phyloP scores from a whole-genome alignment of 2,888 invertebrate species.

The Synergus umbraculus region DNA sequence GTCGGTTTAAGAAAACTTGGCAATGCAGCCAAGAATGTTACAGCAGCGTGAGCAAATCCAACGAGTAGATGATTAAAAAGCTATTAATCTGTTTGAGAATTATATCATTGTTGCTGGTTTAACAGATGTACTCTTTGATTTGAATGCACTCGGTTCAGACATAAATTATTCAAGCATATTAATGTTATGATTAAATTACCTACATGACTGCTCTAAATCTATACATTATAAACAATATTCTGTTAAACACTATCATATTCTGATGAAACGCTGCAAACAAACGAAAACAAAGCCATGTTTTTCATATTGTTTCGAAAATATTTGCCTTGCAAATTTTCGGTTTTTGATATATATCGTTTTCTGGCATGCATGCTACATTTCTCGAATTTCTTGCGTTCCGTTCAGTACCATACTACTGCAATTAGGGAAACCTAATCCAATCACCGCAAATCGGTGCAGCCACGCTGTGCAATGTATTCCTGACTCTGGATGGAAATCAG shows the following conservation, averaged over 20 bases:
- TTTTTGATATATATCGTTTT: conserved; percentile 13
- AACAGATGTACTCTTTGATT: background rate
- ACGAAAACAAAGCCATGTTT: background rate
- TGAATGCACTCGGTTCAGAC: background rate
- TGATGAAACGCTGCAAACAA: background rate
- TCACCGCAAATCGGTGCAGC: conserved; percentile 41
- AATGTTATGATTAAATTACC: background rate
- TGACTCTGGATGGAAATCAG: conserved; percentile 13
- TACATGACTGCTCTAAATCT: background rate
- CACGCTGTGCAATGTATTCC: conserved; percentile 2
- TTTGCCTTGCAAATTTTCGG: background rate
- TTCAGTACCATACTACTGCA: conserved; percentile 35
- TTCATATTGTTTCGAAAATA: background rate
- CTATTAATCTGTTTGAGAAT: background rate
- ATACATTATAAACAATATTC: background rate
- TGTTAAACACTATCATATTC: background rate
- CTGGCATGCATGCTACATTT: background rate
- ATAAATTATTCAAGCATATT: background rate
- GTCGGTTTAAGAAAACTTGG: background rate
- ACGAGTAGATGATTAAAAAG: conserved; percentile 13
- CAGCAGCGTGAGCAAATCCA: background rate
- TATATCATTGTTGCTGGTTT: background rate
- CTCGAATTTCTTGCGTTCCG: conserved; percentile 30
- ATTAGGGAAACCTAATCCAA: conserved; percentile 58
- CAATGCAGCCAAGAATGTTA: background rate